These are phyloP conservation scores for Folsomia manolachei DNA, from an alignment of 2,888 invertebrate genomes.

Conservation along the genomic window DNA sequence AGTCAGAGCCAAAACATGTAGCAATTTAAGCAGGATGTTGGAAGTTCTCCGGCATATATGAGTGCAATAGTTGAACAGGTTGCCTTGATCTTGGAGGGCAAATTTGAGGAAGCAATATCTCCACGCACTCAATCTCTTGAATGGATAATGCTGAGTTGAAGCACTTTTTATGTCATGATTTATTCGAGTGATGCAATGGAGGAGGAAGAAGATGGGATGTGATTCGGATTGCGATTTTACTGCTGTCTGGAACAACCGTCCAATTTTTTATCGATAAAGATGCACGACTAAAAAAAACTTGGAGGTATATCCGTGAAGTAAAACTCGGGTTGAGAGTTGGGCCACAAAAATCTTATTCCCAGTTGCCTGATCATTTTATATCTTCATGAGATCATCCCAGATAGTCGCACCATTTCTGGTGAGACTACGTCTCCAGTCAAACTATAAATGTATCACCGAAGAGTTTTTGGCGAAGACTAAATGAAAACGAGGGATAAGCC, in stretches of 20 bases:
- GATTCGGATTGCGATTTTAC: constrained; percentile 40
- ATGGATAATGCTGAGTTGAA: constrained; percentile 37
- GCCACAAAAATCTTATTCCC: neutral
- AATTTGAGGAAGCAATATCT: neutral
- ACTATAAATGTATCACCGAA: too few species aligned
- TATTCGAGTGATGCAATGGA: constrained; percentile 43
- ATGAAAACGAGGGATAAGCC: neutral
- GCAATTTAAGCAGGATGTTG: neutral
- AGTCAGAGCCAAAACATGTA: too few species aligned
- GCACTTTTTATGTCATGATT: constrained; percentile 46
- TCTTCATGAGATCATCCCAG: neutral
- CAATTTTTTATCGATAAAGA: constrained; percentile 43
- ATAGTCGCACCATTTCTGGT: neutral
- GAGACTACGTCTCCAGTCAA: neutral
- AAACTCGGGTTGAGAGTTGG: neutral
- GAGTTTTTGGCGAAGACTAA: neutral
- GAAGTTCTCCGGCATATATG: neutral
- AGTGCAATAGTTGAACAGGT: constrained; percentile 7
- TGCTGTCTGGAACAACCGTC: constrained; percentile 28
- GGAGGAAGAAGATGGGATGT: constrained; percentile 45
- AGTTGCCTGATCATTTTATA: constrained; percentile 9
- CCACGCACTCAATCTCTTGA: constrained; percentile 18
- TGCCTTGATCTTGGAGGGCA: neutral
- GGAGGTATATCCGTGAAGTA: neutral
- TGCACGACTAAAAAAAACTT: constrained; percentile 19